phyloP scores from a whole-genome alignment of 2,113 vertebrate genomes.

The Catagonus wagneri region DNA sequence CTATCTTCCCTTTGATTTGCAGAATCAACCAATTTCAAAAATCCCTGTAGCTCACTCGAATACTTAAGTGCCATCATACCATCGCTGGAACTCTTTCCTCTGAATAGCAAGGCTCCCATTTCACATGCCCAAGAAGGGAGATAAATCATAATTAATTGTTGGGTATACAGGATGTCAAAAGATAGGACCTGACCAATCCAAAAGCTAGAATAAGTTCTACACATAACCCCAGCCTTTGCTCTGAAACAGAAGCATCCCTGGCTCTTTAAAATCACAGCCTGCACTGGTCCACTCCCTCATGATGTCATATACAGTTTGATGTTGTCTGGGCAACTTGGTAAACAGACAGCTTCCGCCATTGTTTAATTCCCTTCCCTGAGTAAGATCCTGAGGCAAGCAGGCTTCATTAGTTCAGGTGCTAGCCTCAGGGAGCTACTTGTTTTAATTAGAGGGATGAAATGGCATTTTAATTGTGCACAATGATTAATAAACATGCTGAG shows the following conservation, averaged over 20 bases:
- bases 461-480: constrained; percentile 85
- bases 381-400: constrained; percentile 80
- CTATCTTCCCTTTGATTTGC: not conserved
- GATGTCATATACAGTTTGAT: constrained; percentile 72
- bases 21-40: not conserved
- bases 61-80: not conserved
- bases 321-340: constrained; percentile 71
- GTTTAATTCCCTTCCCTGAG: constrained; percentile 79
- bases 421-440: constrained; percentile 85
- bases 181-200: not conserved
- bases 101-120: not conserved
- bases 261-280: constrained; percentile 53
- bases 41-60: not conserved
- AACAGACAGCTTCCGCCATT: constrained; percentile 72
- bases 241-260: not conserved
- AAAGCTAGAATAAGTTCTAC: not conserved
- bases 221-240: not conserved
- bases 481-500: constrained; percentile 85
- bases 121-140: not conserved
- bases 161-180: not conserved
- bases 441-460: constrained; percentile 86
- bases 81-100: not conserved
- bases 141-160: not conserved
- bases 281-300: constrained; percentile 52
- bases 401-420: constrained; percentile 85